Base-by-base conservation (phyloP, 2,113 vertebrate species). In the Neopipo cinnamomea region DNA sequence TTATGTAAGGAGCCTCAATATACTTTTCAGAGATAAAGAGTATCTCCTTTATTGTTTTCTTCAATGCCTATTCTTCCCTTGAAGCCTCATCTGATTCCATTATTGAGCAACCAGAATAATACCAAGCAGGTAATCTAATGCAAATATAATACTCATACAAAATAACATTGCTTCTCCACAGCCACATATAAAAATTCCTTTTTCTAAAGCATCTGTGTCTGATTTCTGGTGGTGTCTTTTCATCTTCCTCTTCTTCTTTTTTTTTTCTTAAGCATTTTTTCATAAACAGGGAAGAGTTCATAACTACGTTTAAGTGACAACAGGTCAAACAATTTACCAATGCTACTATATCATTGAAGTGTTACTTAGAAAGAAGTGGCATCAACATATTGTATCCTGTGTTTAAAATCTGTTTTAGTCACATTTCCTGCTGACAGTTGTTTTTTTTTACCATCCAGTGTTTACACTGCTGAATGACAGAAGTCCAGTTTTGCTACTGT, bases 361-460 rank as follows among this genome's bases (percentile, higher is more conserved):
- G 37, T 49, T 65, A 78, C 62, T 63, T 61, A 39, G 33, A 86
- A 86, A 68, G 16, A 82, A 68, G 47, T n/a, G 27, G 14, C 31
- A 68, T 68, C 35, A 79, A 55, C 24, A 44, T 28, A 76, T 13
- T 56, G 11, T 19, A 39, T 8, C 14, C 6, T 35, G 16, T 27
- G 17, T 61, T 85, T 78, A 94, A 81, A 76, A 71, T 67, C 23
- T 75, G 30, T 14, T 87, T 79, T 68, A 84, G 24, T 53, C 47
- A 55, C 16, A 52, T 59, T 91, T 87, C 73, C 52, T 81, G 52
- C 61, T 71, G 81, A 55, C 37, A 77, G 16, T 85, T 89, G 58
- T 15, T 91, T 35, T 78, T 76, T 86, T 92, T 96, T 91, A 88
- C 61, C 71, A 87, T 91, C 53, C 92, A 61, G 47, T 72, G 56